A percentile compares a stretch with the other conserved stretches of the same genome.
phyloP scores from a whole-genome alignment of 2,113 vertebrate species.

The Phoenicopterus ruber region DNA sequence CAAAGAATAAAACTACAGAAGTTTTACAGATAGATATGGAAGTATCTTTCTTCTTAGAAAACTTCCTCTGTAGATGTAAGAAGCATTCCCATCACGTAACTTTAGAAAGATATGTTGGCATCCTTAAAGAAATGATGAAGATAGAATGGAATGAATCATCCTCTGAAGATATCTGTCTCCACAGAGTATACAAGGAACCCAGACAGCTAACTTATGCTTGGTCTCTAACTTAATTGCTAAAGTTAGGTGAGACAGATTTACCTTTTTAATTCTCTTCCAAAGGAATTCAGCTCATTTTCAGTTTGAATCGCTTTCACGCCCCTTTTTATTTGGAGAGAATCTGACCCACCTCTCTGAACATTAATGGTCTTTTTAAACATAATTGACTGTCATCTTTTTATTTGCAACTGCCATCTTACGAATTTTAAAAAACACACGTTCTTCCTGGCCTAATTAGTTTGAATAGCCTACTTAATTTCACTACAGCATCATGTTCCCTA shows the following conservation, averaged over 20 bases:
- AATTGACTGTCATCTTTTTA: background rate
- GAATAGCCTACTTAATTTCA: slow-evolving; percentile 23
- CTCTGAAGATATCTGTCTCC: background rate
- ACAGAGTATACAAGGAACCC: background rate
- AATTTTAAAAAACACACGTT: background rate
- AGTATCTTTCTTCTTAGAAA: background rate
- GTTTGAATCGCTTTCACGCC: background rate
- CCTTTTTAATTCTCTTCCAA: background rate
- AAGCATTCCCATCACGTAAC: background rate
- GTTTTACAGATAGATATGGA: background rate
- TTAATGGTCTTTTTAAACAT: background rate
- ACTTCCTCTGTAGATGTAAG: background rate
- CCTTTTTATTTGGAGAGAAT: background rate
- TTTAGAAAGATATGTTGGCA: background rate
- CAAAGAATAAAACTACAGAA: background rate
- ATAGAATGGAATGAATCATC: background rate
- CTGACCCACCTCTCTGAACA: background rate
- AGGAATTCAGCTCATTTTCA: background rate
- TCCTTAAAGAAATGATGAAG: background rate
- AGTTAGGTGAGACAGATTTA: background rate
- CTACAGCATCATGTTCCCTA: background rate
- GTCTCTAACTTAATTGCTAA: background rate
- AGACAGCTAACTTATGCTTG: background rate
- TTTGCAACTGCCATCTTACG: background rate
- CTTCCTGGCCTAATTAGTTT: background rate